A percentile compares a stretch with the other conserved stretches of the same genome.
These are phyloP conservation scores for Mirza zaza DNA, from an alignment of 2,113 vertebrate genomes.

Conservation along the genomic window DNA sequence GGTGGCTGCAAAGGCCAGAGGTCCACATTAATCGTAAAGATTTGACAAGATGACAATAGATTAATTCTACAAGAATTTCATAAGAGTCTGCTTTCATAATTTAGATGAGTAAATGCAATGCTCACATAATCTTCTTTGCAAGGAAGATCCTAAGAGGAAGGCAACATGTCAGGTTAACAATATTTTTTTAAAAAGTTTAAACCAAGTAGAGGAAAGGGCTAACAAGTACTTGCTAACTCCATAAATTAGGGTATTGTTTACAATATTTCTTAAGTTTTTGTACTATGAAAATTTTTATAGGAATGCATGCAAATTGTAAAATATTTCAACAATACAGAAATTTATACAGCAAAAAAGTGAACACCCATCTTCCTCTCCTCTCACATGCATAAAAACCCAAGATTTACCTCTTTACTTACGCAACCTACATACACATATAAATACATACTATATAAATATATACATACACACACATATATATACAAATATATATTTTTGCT, in stretches of 20 bases:
- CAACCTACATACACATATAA: not conserved
- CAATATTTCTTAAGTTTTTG: not conserved
- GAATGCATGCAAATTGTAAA: not conserved
- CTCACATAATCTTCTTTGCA: not conserved
- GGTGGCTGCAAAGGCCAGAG: not conserved
- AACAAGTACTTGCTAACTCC: not conserved
- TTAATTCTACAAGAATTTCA: slow-evolving; percentile 4
- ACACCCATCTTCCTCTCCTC: not conserved
- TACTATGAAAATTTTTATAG: not conserved
- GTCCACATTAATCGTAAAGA: not conserved
- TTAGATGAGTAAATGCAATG: not conserved
- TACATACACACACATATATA: not conserved
- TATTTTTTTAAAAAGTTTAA: not conserved
- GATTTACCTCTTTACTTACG: not conserved
- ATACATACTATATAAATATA: not conserved
- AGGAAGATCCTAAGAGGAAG: not conserved
- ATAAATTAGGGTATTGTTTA: not conserved
- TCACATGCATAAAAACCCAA: not conserved
- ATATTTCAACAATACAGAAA: not conserved
- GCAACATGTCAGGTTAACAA: not conserved
- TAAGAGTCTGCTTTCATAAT: not conserved
- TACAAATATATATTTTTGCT: not conserved
- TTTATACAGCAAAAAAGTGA: not conserved
- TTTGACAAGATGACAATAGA: not conserved
- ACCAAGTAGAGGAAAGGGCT: not conserved